These are phyloP conservation scores for Pantherophis alleghaniensis DNA, from an alignment of 2,797 vertebrate species.

Conservation along the genomic window DNA sequence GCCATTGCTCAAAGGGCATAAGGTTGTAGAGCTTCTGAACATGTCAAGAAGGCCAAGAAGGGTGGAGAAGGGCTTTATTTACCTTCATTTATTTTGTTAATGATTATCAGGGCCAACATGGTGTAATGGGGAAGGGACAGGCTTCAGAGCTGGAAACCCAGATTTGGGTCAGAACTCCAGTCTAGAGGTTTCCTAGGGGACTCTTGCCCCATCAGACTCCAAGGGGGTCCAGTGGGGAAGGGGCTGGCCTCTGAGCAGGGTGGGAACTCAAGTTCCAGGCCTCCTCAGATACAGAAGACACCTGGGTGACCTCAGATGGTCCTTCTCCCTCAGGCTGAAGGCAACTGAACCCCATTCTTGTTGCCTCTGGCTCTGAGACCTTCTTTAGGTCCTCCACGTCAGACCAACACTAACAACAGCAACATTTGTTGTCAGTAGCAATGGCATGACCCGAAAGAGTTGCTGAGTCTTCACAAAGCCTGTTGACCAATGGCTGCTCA, in stretches of 20 bases:
- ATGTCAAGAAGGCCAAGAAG: not conserved
- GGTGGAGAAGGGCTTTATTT: not conserved
- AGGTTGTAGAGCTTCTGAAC: not conserved
- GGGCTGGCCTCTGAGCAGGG: not conserved
- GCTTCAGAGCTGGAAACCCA: not conserved
- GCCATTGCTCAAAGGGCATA: not conserved
- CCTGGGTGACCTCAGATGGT: not conserved
- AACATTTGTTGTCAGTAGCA: not conserved
- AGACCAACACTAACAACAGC: not conserved
- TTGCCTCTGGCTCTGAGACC: not conserved
- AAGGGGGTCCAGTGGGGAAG: not conserved
- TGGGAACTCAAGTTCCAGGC: not conserved
- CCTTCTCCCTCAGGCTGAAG: not conserved
- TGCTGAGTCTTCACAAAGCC: not conserved
- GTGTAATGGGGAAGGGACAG: not conserved
- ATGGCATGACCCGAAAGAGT: not conserved
- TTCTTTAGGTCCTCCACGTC: not conserved
- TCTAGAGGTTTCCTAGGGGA: not conserved
- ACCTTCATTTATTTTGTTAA: not conserved
- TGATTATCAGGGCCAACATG: not conserved
- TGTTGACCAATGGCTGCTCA: not conserved
- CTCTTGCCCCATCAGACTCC: not conserved
- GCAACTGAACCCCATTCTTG: not conserved
- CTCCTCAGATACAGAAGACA: not conserved
- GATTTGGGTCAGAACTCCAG: not conserved